Evolutionary conservation across 2,888 invertebrate species (phyloP), one percentile per base, ranked within the genome.

Genomic region (Pogonocherus hispidulus): DNA sequence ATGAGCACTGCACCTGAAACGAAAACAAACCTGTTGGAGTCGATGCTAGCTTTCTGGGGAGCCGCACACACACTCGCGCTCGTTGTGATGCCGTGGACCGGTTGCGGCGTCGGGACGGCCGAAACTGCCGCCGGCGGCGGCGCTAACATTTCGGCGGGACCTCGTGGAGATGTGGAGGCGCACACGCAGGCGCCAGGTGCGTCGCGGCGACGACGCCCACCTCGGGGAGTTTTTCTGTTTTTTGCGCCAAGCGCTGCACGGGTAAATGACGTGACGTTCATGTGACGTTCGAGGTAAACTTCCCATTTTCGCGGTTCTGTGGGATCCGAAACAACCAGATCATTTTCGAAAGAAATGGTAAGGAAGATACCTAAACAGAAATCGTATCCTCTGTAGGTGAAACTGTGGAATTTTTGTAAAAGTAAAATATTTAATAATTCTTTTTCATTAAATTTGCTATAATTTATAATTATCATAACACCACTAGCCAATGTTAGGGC

Each of bases 1-100:
- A 41, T 41, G 41, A 41, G 41, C 41, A 41, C 41, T 14, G 41
- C 41, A n/a, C n/a, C 14, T 14, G 5, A 14, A 46, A 41, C 32
- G 37, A 22, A 57, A 57, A 41, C 41, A 41, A 44, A 57, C 44
- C 52, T 52, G 49, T 49, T 49, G 49, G 14, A 27, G 41, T 37
- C 59, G 19, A 8, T 59, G n/a, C 20, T 46, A 44, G 8, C 27
- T 41, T n/a, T 41, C 14, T 41, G 41, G n/a, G 14, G 41, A n/a
- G 5, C 41, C 3, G 16, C n/a, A 16, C 41, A 14, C 41, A n/a
- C 41, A 41, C 41, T 4, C 41, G 41, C 41, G 41, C 4, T 6
- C 5, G 11, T n/a, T 41, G 41, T 14, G 6, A 14, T 41, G 3
- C 2, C n/a, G 41, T 41, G 16, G 5, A 41, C 41, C 41, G 41